Conservation (phyloP, 2,797 vertebrate species). For the Tokudaia tokunoshimensis region DNA sequence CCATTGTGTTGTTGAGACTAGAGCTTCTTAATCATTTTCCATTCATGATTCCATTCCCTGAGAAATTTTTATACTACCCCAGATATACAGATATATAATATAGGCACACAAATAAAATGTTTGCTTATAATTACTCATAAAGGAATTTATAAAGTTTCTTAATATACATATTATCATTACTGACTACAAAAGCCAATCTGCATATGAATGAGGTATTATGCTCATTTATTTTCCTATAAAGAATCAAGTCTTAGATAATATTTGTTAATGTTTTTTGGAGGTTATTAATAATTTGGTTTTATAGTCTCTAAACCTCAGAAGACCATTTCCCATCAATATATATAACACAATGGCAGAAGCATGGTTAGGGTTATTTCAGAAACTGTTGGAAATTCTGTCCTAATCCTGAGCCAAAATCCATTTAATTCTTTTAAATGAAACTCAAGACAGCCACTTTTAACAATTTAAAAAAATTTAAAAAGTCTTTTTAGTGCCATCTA, state of each 20-base stretch:
- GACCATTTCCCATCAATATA: neutral
- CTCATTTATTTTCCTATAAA: neutral
- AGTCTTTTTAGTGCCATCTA: neutral
- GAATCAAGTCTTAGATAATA: neutral
- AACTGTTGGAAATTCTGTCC: neutral
- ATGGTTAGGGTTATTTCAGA: neutral
- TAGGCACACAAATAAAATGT: neutral
- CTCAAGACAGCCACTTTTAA: neutral
- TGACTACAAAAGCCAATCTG: neutral
- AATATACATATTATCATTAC: neutral
- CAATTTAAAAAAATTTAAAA: neutral
- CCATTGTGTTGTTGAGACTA: neutral
- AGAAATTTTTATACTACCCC: neutral
- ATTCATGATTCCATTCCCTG: neutral
- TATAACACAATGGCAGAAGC: neutral
- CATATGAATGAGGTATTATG: neutral
- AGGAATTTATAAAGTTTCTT: neutral
- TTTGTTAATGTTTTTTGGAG: neutral
- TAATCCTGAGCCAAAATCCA: neutral
- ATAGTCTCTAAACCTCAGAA: neutral
- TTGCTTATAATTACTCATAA: neutral
- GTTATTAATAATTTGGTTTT: neutral
- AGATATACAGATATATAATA: neutral
- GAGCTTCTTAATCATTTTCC: neutral
- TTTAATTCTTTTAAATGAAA: neutral